A percentile compares a stretch with the other conserved stretches of the same genome.
phyloP scores from a whole-genome alignment of 2,888 invertebrate species.

The Rhagophthalmus giganteus region DNA sequence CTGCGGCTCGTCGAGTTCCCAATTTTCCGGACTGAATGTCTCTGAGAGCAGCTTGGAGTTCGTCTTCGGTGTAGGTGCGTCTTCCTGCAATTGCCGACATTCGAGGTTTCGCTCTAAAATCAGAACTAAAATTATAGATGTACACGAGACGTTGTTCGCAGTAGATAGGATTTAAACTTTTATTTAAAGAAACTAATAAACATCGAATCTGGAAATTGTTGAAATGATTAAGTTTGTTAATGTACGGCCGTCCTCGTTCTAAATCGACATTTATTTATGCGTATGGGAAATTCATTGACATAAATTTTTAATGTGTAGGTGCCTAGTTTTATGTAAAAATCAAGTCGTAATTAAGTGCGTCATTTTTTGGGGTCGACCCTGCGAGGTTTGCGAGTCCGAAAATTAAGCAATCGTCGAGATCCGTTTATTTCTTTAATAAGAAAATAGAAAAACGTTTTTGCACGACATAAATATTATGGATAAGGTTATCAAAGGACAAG shows the following conservation, averaged over 20 bases:
- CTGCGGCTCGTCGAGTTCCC: conserved; percentile 90
- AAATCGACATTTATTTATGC: conserved; percentile 27
- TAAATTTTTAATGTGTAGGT: conserved; percentile 12
- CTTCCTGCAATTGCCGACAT: conserved; percentile 68
- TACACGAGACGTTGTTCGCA: conserved; percentile 4
- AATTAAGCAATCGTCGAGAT: too few relatives aligned
- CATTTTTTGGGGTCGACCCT: too few relatives aligned
- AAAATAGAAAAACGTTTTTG: too few relatives aligned
- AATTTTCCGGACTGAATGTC: conserved; percentile 93
- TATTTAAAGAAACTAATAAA: too few relatives aligned
- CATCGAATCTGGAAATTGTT: too few relatives aligned
- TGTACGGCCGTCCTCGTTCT: conserved; percentile 29
- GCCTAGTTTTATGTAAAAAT: conserved; percentile 6
- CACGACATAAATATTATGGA: too few relatives aligned
- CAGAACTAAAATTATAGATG: conserved; percentile 55
- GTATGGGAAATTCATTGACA: conserved; percentile 14
- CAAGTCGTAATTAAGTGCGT: conserved; percentile 4
- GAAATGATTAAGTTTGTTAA: conserved; percentile 1
- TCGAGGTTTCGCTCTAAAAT: conserved; percentile 70
- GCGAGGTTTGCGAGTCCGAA: too few relatives aligned
- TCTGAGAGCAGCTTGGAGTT: conserved; percentile 88
- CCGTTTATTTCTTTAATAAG: too few relatives aligned
- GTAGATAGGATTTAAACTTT: too few relatives aligned
- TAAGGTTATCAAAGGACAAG: background rate
- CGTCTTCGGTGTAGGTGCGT: conserved; percentile 92